Evolutionary conservation across 2,113 vertebrate species (phyloP).

Genomic region (Sylvia atricapilla): DNA sequence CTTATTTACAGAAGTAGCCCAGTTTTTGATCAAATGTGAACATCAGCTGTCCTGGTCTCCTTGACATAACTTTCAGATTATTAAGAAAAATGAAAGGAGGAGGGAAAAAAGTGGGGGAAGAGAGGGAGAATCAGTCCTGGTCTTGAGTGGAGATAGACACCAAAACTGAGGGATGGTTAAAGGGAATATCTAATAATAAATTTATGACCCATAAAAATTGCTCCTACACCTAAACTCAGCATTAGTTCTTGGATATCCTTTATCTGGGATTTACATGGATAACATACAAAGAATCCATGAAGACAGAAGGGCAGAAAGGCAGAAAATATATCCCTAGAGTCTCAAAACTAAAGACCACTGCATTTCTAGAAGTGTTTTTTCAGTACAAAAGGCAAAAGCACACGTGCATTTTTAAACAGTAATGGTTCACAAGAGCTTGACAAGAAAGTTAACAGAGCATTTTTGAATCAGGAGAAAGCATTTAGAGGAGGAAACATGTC

Average conservation of each 20-base stretch:
- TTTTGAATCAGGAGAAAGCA: neutral
- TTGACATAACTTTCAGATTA: neutral
- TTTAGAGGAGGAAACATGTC: neutral
- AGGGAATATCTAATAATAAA: neutral
- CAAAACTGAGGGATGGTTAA: neutral
- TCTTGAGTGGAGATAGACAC: neutral
- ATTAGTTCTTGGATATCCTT: neutral
- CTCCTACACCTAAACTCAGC: neutral
- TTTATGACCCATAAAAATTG: neutral
- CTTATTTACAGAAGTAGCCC: neutral
- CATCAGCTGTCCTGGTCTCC: neutral
- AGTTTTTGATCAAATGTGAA: neutral
- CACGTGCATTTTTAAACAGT: neutral
- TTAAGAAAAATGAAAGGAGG: neutral
- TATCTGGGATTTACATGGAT: neutral
- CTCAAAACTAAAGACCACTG: neutral
- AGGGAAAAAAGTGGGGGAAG: accelerated
- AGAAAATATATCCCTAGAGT: neutral
- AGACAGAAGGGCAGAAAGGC: neutral
- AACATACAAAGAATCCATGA: neutral
- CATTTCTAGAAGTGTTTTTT: neutral
- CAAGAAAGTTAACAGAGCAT: neutral
- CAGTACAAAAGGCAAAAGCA: neutral
- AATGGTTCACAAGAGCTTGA: neutral
- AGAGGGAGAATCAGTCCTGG: neutral